These are phyloP conservation scores for Eupithecia centaureata DNA, from an alignment of 2,888 invertebrate genomes.

Conservation along the genomic window DNA sequence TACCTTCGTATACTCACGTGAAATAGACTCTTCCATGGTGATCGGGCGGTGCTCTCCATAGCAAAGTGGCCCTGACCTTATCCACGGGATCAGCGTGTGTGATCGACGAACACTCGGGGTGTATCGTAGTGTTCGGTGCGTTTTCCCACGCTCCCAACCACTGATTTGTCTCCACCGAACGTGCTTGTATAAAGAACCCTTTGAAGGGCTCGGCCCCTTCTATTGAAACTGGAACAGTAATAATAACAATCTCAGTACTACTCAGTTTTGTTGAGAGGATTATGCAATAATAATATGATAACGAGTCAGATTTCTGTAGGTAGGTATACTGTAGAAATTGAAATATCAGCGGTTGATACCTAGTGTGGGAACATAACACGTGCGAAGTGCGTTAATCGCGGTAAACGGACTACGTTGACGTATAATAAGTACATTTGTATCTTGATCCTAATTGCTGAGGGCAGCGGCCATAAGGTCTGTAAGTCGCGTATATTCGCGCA, in stretches of 20 bases:
- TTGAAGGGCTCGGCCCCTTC: conserved; percentile 86
- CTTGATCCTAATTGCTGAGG: too few species aligned
- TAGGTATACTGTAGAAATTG: neutral
- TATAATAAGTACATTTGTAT: too few species aligned
- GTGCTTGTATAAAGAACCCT: conserved; percentile 93
- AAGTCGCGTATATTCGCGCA: too few species aligned
- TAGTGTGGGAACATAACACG: conserved; percentile 2
- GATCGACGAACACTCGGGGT: conserved; percentile 91
- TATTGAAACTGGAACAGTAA: conserved; percentile 79
- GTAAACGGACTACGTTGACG: neutral
- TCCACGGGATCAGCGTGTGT: conserved; percentile 91
- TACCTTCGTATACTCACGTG: conserved; percentile 85
- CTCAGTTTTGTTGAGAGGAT: conserved; percentile 9
- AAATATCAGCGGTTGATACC: conserved; percentile 3
- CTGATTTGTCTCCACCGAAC: conserved; percentile 87
- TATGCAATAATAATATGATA: conserved; percentile 9
- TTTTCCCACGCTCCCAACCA: conserved; percentile 91
- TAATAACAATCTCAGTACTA: neutral
- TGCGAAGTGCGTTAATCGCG: neutral
- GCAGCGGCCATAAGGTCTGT: too few species aligned
- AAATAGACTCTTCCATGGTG: conserved; percentile 89
- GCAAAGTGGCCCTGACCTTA: conserved; percentile 88
- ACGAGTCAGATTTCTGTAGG: conserved; percentile 7
- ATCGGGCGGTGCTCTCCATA: conserved; percentile 89
- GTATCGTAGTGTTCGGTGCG: conserved; percentile 89